Percentiles rank a stretch among this genome's conserved stretches.
phyloP scores from a whole-genome alignment of 2,113 vertebrate genomes.

The Trichechus manatus region DNA sequence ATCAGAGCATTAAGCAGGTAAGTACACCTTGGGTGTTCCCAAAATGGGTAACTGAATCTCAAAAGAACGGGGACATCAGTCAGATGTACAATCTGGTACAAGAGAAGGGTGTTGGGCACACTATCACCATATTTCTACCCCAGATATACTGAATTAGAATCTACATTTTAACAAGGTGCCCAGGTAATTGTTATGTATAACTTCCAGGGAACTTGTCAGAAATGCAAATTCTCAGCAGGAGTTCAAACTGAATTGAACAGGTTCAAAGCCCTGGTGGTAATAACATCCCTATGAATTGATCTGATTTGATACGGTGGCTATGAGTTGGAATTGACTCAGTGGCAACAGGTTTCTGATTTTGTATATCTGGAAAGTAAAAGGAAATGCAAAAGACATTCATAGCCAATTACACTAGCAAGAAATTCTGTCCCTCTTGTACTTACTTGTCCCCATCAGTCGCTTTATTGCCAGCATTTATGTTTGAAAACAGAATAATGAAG shows the following conservation, averaged over 20 bases:
- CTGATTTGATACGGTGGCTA: too few relatives aligned
- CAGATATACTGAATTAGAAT: too few relatives aligned
- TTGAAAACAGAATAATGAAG: slow-evolving; percentile 1
- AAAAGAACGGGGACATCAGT: background rate
- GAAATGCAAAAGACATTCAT: background rate
- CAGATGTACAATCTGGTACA: too few relatives aligned
- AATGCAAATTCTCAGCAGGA: too few relatives aligned
- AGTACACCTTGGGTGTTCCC: background rate
- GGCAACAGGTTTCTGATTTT: too few relatives aligned
- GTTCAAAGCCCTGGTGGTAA: background rate
- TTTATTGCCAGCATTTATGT: background rate
- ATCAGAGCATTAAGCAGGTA: background rate
- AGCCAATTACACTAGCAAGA: background rate
- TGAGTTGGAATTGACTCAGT: too few relatives aligned
- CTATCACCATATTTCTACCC: background rate
- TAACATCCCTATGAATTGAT: background rate
- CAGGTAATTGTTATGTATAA: too few relatives aligned
- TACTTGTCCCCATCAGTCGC: background rate
- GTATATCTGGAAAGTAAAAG: background rate
- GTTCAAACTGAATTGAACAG: too few relatives aligned
- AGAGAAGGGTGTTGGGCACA: background rate
- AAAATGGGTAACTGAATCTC: background rate
- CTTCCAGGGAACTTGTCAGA: too few relatives aligned
- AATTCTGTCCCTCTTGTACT: background rate
- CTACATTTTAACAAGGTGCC: too few relatives aligned